Evolutionary conservation across 1,140 invertebrate genomes (phyloP).

Genomic region (Sycobia sp.): DNA sequence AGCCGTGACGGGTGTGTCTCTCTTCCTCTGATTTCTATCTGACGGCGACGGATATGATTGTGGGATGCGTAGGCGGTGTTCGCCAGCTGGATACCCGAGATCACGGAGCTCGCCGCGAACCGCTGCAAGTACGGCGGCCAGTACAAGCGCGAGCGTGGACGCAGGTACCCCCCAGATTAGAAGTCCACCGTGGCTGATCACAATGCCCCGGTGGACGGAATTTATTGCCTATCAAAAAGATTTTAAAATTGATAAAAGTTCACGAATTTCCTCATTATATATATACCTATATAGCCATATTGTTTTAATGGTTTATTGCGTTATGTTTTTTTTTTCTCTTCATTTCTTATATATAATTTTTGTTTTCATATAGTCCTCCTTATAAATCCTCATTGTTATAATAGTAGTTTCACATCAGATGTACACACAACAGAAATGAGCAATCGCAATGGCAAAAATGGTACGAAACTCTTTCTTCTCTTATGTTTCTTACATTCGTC

Average conservation of each 20-base stretch:
- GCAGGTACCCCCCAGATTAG: slow-evolving; percentile 76
- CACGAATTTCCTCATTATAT: no score
- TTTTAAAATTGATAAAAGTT: no score
- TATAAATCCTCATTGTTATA: slow-evolving; percentile 22
- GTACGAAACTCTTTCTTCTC: neutral
- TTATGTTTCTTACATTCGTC: neutral
- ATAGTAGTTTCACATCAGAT: slow-evolving; percentile 19
- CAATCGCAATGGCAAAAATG: slow-evolving; percentile 1
- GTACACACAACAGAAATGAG: slow-evolving; percentile 4
- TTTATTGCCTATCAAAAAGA: no score
- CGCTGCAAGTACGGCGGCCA: slow-evolving; percentile 97
- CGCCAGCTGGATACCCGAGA: slow-evolving; percentile 99
- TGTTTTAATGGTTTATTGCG: no score
- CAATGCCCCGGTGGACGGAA: slow-evolving; percentile 19
- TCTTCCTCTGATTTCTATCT: slow-evolving; percentile 43
- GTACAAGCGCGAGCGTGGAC: slow-evolving; percentile 96
- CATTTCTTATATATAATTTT: neutral
- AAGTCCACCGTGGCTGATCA: slow-evolving; percentile 1
- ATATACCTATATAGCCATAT: neutral
- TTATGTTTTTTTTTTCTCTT: no score
- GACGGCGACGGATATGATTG: slow-evolving; percentile 60
- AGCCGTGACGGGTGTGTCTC: slow-evolving; percentile 43
- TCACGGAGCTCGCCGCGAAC: slow-evolving; percentile 96
- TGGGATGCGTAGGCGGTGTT: slow-evolving; percentile 88
- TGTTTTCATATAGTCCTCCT: slow-evolving; percentile 12